phyloP scores from a whole-genome alignment of 1,140 invertebrate genomes.

The Cotesia vestalis region DNA sequence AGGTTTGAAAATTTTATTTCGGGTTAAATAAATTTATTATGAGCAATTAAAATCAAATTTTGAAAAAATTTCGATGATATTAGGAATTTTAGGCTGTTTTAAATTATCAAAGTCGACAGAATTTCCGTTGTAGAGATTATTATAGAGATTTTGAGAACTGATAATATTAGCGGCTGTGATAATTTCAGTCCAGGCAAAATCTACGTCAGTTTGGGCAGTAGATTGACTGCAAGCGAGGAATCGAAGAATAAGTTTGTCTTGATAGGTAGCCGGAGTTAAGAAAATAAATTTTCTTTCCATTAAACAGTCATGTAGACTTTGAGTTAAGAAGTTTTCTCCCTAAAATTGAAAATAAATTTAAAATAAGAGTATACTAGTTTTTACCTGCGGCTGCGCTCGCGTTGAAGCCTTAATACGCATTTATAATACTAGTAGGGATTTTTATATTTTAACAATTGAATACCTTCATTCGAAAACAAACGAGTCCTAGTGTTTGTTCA shows the following conservation, averaged over 20 bases:
- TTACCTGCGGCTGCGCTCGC: not conserved
- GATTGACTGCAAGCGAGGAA: slow-evolving; percentile 83
- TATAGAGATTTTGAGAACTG: too few species aligned
- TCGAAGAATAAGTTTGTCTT: slow-evolving; percentile 78
- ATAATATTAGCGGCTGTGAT: slow-evolving; percentile 60
- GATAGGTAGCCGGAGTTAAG: slow-evolving; percentile 79
- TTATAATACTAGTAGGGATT: not conserved
- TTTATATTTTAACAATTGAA: not conserved
- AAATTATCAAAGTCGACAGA: too few species aligned
- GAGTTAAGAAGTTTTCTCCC: slow-evolving; percentile 79
- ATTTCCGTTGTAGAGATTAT: too few species aligned
- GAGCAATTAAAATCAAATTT: too few species aligned
- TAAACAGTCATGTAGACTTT: slow-evolving; percentile 78
- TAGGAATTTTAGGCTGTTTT: too few species aligned
- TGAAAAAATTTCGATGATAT: too few species aligned
- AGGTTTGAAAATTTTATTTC: too few species aligned
- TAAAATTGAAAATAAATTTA: slow-evolving; percentile 54
- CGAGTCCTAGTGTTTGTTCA: slow-evolving; percentile 80
- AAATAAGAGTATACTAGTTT: not conserved
- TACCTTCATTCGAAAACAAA: slow-evolving; percentile 87
- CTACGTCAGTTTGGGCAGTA: slow-evolving; percentile 76
- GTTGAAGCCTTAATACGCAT: not conserved
- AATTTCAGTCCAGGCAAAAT: slow-evolving; percentile 86
- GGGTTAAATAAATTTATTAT: too few species aligned
- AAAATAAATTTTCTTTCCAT: slow-evolving; percentile 84